Conservation (phyloP, 2,113 vertebrate genomes). For the Melierax canorus region DNA sequence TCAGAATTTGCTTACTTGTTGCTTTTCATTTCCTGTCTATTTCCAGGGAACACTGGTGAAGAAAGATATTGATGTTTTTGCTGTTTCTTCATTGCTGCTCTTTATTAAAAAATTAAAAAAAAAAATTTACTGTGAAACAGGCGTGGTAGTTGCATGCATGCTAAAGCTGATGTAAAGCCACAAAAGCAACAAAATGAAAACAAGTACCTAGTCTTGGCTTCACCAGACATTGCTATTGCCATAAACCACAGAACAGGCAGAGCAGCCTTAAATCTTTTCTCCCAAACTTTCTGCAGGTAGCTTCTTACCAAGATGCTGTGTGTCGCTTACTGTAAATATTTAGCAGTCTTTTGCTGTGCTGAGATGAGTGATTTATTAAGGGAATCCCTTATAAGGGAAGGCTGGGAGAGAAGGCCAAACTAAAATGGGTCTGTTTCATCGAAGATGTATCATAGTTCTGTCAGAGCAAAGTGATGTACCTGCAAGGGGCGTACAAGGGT, state of each 20-base stretch:
- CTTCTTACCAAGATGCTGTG: neutral
- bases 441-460: neutral
- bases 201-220: neutral
- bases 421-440: neutral
- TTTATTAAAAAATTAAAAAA: neutral
- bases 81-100: neutral
- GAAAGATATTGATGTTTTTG: neutral
- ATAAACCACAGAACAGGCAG: neutral
- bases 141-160: neutral
- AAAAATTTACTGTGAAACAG: neutral
- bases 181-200: neutral
- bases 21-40: neutral
- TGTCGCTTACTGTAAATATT: constrained; percentile 38
- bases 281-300: neutral
- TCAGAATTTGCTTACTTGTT: neutral
- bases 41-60: neutral
- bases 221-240: accelerated
- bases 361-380: neutral
- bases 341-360: neutral
- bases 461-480: neutral
- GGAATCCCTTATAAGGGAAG: neutral
- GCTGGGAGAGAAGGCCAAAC: neutral
- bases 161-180: neutral
- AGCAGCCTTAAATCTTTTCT: neutral
- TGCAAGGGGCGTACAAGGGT: neutral